Evolutionary conservation across 1,140 invertebrate genomes (phyloP).

Genomic region (Sycophaga agraensis): DNA sequence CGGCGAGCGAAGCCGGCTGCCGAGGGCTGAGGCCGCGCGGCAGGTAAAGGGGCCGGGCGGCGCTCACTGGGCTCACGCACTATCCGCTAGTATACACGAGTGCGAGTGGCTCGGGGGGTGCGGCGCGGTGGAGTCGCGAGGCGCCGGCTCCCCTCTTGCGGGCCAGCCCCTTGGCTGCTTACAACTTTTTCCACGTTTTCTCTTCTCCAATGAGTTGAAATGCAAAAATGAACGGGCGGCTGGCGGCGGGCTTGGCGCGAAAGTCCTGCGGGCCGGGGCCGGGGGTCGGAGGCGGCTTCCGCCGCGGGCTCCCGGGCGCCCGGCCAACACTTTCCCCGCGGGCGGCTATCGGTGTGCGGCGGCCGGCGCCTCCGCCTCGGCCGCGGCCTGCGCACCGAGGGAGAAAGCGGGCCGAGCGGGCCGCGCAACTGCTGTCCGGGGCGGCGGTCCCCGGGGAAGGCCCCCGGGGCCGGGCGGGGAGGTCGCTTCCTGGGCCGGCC

Average conservation of each 20-base stretch:
- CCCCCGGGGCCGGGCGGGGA: conserved; percentile 35
- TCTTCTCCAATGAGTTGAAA: conserved; percentile 57
- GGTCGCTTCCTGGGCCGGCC: conserved; percentile 42
- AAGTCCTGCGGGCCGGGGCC: conserved; percentile 36
- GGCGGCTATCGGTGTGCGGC: conserved; percentile 50
- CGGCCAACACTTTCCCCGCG: conserved; percentile 44
- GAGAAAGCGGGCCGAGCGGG: background rate
- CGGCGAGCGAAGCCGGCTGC: no score
- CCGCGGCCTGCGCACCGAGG: background rate
- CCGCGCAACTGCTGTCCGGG: conserved; percentile 42
- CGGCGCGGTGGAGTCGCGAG: no score
- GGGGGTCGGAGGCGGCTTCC: conserved; percentile 49
- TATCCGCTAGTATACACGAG: no score
- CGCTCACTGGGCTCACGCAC: no score
- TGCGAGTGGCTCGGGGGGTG: no score
- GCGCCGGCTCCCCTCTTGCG: no score
- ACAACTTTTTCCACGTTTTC: conserved; percentile 55
- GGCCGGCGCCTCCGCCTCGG: conserved; percentile 35
- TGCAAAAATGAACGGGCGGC: conserved; percentile 56
- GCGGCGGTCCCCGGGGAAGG: conserved; percentile 21
- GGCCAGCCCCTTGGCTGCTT: background rate
- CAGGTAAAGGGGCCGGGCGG: no score
- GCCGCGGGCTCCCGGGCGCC: conserved; percentile 29
- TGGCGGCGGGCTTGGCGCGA: conserved; percentile 26
- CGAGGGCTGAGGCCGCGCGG: no score